Percentiles rank a stretch among this genome's conserved stretches.
Evolutionary conservation across 1,140 invertebrate species (phyloP).

Genomic region (Bombus waltoni): DNA sequence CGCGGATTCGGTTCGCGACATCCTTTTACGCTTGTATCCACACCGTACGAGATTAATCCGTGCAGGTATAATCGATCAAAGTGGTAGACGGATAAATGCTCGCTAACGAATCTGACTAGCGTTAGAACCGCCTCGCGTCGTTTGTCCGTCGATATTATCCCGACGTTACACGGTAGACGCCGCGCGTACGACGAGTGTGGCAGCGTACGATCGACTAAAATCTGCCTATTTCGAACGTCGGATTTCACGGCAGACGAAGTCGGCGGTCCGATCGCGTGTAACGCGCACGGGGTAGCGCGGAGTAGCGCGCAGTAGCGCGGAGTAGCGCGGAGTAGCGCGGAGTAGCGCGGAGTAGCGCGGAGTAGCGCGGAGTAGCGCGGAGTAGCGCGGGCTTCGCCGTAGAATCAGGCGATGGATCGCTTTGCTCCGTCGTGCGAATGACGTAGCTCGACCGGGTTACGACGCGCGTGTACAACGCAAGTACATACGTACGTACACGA

Average conservation of each 20-base stretch:
- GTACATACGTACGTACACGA: neutral
- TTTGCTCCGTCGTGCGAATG: slow-evolving; percentile 59
- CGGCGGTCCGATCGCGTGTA: slow-evolving; percentile 12
- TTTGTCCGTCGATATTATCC: neutral
- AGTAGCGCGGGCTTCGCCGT: too few relatives aligned
- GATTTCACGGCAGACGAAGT: neutral
- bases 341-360: too few relatives aligned
- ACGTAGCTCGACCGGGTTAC: neutral
- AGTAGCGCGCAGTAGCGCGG: too few relatives aligned
- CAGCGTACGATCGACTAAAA: neutral
- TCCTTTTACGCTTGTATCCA: too few relatives aligned
- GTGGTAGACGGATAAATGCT: too few relatives aligned
- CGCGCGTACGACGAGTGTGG: neutral
- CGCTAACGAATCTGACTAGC: too few relatives aligned
- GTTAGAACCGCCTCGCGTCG: too few relatives aligned
- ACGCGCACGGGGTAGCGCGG: too few relatives aligned
- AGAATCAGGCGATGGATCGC: slow-evolving; percentile 54
- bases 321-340: too few relatives aligned
- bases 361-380: too few relatives aligned
- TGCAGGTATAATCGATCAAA: neutral
- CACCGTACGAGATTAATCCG: too few relatives aligned
- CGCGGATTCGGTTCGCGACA: neutral
- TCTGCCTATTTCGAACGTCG: neutral
- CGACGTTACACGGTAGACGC: too few relatives aligned
- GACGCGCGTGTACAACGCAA: neutral